phyloP scores from a whole-genome alignment of 1,140 invertebrate species.

The Meloidogyne chitwoodi region DNA sequence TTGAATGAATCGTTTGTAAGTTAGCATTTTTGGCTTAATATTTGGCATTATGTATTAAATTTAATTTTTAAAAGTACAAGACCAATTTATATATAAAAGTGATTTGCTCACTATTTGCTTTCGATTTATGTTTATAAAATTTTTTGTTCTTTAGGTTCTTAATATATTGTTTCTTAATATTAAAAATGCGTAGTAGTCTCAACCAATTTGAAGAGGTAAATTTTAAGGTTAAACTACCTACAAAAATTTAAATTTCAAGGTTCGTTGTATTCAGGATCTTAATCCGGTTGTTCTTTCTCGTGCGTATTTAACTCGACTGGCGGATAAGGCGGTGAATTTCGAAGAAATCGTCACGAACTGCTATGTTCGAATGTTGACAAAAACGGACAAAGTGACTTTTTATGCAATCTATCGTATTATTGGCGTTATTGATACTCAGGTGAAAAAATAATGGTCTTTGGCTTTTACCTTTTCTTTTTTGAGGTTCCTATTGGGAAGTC shows the following conservation, averaged over 20 bases:
- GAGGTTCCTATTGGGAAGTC: neutral
- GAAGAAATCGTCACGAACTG: neutral
- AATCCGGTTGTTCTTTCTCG: neutral
- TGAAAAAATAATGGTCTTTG: neutral
- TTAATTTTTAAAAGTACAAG: too few relatives aligned
- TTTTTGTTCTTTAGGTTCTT: too few relatives aligned
- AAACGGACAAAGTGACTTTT: neutral
- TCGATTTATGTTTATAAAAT: too few relatives aligned
- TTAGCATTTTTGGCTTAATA: too few relatives aligned
- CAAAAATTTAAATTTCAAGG: neutral
- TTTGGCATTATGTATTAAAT: too few relatives aligned
- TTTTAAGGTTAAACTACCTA: neutral
- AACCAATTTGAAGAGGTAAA: neutral
- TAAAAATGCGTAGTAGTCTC: neutral
- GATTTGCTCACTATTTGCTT: too few relatives aligned
- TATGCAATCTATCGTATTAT: neutral
- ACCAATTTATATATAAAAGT: too few relatives aligned
- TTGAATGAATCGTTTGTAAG: too few relatives aligned
- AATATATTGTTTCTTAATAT: neutral
- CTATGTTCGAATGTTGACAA: neutral
- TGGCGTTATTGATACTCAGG: neutral
- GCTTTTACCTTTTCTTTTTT: neutral
- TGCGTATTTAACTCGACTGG: neutral
- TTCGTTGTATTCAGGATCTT: neutral
- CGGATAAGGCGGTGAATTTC: neutral